Evolutionary conservation across 2,113 vertebrate species (phyloP).

Genomic region (Madoqua kirkii): DNA sequence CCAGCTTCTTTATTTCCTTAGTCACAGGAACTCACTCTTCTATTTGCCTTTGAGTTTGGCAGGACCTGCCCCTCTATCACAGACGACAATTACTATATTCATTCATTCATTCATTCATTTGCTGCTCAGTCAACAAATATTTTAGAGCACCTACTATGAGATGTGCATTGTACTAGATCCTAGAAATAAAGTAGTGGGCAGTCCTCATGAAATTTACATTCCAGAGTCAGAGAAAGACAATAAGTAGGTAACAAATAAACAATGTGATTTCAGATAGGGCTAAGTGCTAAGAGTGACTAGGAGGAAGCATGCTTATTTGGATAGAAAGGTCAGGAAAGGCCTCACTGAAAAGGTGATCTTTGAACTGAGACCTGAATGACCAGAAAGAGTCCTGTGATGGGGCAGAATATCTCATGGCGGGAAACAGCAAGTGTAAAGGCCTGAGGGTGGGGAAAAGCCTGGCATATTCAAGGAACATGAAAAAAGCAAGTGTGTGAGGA

Average conservation of each 20-base stretch:
- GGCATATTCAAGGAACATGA: neutral
- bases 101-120: constrained; percentile 20
- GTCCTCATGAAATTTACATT: neutral
- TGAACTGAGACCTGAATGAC: neutral
- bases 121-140: neutral
- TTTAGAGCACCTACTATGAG: neutral
- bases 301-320: neutral
- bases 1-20: neutral
- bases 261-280: neutral
- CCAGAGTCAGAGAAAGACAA: neutral
- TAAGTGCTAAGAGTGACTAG: neutral
- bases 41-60: neutral
- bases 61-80: neutral
- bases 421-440: neutral
- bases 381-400: neutral
- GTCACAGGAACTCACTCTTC: constrained; percentile 2
- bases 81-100: neutral
- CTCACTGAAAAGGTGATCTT: neutral
- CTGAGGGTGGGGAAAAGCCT: neutral
- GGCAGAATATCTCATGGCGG: neutral
- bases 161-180: neutral
- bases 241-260: neutral
- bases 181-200: neutral
- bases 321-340: neutral
- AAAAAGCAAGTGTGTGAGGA: neutral